Percentiles rank a stretch among this genome's conserved stretches.
Conservation (phyloP, 1,140 invertebrate genomes). For the Mylabris phalerata region DNA sequence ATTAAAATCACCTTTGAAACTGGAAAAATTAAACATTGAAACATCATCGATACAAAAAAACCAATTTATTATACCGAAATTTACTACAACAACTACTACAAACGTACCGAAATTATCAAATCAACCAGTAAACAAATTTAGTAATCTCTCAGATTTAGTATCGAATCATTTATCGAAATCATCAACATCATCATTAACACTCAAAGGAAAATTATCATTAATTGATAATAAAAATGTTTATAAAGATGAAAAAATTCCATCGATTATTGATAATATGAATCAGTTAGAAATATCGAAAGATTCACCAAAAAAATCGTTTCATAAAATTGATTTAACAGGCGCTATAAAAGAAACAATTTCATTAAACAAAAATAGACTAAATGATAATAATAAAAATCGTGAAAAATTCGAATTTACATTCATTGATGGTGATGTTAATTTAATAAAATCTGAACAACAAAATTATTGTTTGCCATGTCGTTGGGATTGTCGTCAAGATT, state of each 20-base stretch:
- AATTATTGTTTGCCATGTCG: too few relatives aligned
- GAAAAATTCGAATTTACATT: conserved; percentile 30
- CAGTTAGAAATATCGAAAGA: too few relatives aligned
- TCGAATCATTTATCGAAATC: conserved; percentile 14
- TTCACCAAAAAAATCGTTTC: background rate
- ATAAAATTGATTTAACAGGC: conserved; percentile 31
- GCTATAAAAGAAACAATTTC: conserved; percentile 22
- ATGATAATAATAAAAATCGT: conserved; percentile 2
- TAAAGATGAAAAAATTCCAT: too few relatives aligned
- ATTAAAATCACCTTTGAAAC: conserved; percentile 1
- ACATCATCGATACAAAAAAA: background rate
- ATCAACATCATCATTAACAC: background rate
- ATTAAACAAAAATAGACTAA: conserved; percentile 11
- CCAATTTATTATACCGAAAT: conserved; percentile 11
- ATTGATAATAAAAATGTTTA: too few relatives aligned
- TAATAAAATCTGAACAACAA: background rate
- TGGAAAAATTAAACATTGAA: too few relatives aligned
- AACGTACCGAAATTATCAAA: background rate
- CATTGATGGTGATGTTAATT: conserved; percentile 31
- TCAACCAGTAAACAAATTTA: conserved; percentile 6
- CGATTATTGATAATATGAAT: too few relatives aligned
- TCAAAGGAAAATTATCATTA: conserved; percentile 1
- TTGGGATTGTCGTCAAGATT: too few relatives aligned
- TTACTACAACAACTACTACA: background rate
- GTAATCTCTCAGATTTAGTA: conserved; percentile 14